Evolutionary conservation across 2,888 invertebrate species (phyloP), one percentile per base, ranked within the genome.

Genomic region (Brachyptera putata): DNA sequence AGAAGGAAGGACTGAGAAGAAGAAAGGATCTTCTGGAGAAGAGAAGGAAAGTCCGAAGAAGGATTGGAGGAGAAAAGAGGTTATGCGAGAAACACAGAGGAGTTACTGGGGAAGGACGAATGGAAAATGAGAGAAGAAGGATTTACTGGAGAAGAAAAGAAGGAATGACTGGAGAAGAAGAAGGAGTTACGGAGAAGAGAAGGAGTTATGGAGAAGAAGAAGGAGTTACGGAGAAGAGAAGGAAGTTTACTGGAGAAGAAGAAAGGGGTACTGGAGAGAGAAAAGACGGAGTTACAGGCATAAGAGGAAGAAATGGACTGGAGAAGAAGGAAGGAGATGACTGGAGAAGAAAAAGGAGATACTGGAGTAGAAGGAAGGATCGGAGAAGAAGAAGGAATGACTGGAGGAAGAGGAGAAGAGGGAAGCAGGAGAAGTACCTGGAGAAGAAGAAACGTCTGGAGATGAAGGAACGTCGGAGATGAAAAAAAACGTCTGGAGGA

Each of bases 381-480:
- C n/a, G 48, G 43, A 9, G 7, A 18, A n/a, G n/a, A 43, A 41
- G 37, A 57, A 26, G 41, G 25, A 36, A 41, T 30, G 43, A 50
- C 18, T 14, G 21, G 53, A 24, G n/a, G 39, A 26, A 5, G 16
- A 9, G 34, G 41, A 25, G 57, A 16, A 7, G 25, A 13, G 21
- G 11, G 14, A 36, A 21, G 21, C 22, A 18, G 34, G 1, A 36
- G 3, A 16, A 2, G 39, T 24, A n/a, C 13, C 16, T 25, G 57
- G 16, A 7, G 25, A 13, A 21, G 11, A 14, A 36, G 36, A 9
- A 37, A 18, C 24, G n/a, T 13, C 16, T 57, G 58, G 21, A 48
- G 61, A 62, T 37, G 74, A 69, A 71, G 39, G 7, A 21, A 43
- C 30, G 3, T 39, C n/a, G 18, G 7, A 22, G 53, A n/a, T 14